Base-by-base conservation (phyloP, 92 coral and sea anemone genomes). In the Palythoa caribaeorum region DNA sequence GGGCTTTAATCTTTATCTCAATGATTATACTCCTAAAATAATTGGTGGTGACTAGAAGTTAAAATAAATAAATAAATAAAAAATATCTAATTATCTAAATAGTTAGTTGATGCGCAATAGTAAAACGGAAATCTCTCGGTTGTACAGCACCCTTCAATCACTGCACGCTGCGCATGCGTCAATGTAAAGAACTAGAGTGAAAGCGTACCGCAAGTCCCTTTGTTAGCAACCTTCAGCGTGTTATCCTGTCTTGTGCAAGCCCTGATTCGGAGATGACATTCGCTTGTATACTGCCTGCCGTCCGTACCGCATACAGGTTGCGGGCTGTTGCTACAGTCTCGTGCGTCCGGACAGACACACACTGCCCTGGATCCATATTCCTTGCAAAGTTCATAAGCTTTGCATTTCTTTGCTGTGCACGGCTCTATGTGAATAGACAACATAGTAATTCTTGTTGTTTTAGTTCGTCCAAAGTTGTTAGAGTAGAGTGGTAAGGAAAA, bases 261-360 rank as follows among this genome's bases (percentile, higher is more conserved):
- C 85, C 77, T 88, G 54, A 90, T 98, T 36, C 92, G 94, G 66
- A 95, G 94, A 13, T 94, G 91, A n/a, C 99, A 97, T 48, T 95
- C 98, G 53, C 92, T 97, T 8, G 94, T 91, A 71, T 97, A 97
- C 60, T 94, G 90, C 83, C 63, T 83, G 19, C 92, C 91, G 40
- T 97, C 99, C 40, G 98, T 78, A 17, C 99, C 99, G 77, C 99
- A 97, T 55, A 97, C 98, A 83, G 91, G 93, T 44, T 92, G 94
- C 20, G 98, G 97, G 40, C 55, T 77, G 70, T 89, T 83, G 69
- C 93, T 91, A 84, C 99, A 97, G 83, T 89, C 87, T 48, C 94
- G 88, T 48, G 90, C 89, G 70, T 91, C 94, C 12, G 98, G 99
- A 74, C 99, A 97, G 77, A 70, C 92, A 78, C 99, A 97, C 14